Conservation (phyloP, 2,113 vertebrate genomes). For the Sceloporus undulatus region DNA sequence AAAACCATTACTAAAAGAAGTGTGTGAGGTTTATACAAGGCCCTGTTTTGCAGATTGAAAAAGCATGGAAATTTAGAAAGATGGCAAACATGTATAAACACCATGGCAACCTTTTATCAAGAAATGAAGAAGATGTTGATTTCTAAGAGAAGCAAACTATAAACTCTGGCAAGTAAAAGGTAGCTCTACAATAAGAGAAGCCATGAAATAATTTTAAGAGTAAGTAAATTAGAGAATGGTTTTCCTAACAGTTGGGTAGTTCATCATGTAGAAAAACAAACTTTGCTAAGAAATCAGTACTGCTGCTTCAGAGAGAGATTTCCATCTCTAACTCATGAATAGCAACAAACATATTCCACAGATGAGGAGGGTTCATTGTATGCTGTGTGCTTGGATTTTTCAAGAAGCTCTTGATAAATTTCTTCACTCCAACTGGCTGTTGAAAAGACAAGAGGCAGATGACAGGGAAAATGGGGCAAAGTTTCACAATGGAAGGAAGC, state of each 20-base stretch:
- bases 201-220: not conserved
- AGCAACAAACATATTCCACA: not conserved
- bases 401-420: not conserved
- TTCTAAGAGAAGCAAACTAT: not conserved
- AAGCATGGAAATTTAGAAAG: not conserved
- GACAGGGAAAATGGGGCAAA: not conserved
- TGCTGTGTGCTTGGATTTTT: not conserved
- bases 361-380: not conserved
- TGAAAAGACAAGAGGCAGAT: not conserved
- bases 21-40: not conserved
- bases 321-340: not conserved
- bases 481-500: not conserved
- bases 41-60: not conserved
- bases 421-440: not conserved
- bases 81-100: not conserved
- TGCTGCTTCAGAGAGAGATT: not conserved
- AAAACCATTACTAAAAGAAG: not conserved
- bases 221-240: not conserved
- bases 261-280: not conserved
- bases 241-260: not conserved
- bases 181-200: not conserved
- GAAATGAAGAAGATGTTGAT: not conserved
- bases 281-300: not conserved
- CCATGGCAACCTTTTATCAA: not conserved
- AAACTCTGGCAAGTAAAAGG: not conserved